These are phyloP conservation scores for Halcyon chelicuti DNA, from an alignment of 2,797 vertebrate species.

Conservation along the genomic window DNA sequence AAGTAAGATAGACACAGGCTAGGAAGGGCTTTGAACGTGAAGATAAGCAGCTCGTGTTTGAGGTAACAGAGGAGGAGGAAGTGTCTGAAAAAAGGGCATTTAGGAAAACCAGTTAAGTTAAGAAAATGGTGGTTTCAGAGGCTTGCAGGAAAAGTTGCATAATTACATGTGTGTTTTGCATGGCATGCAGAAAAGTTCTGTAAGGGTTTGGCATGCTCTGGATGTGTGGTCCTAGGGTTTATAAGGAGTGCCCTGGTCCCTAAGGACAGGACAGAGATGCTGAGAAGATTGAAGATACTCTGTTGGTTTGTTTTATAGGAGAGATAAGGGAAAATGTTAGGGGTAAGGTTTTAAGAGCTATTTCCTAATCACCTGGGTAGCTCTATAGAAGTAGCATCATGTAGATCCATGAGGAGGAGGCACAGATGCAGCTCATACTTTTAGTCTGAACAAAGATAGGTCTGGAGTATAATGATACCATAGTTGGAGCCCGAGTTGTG, in stretches of 20 bases:
- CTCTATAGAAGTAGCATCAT: not conserved
- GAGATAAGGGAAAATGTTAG: not conserved
- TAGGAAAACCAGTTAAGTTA: not conserved
- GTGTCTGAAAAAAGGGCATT: not conserved
- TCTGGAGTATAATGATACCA: not conserved
- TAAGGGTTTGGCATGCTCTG: not conserved
- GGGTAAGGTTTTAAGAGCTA: not conserved
- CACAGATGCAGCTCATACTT: not conserved
- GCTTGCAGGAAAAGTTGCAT: not conserved
- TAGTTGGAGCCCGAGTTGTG: not conserved
- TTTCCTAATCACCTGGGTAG: not conserved
- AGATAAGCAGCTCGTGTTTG: not conserved
- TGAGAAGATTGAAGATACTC: not conserved
- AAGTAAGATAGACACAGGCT: not conserved
- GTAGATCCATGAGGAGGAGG: not conserved
- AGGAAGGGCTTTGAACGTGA: not conserved
- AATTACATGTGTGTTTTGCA: rapidly evolving
- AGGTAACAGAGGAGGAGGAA: not conserved
- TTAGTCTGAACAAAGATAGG: not conserved
- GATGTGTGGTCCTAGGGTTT: not conserved
- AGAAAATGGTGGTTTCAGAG: not conserved
- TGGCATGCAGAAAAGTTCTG: not conserved
- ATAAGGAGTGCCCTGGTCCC: not conserved
- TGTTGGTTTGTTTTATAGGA: not conserved
- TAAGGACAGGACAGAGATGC: not conserved